phyloP scores from a whole-genome alignment of 2,888 invertebrate species.

The Drosophila affinis region DNA sequence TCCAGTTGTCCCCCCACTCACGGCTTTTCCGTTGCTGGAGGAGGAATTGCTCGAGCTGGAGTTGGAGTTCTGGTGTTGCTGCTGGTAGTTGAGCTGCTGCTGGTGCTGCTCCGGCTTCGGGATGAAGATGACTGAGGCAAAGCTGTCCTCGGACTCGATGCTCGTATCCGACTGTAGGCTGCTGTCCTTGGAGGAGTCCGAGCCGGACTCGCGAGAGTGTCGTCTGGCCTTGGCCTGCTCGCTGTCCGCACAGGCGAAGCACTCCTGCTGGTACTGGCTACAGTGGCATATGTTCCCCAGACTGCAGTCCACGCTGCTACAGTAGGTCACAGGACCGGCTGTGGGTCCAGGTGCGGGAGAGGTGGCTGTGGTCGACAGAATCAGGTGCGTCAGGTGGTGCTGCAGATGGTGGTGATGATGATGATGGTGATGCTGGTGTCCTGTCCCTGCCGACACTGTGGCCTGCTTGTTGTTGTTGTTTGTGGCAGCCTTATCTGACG shows the following conservation, averaged over 20 bases:
- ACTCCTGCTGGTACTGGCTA: constrained; percentile 77
- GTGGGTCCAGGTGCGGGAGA: constrained; percentile 49
- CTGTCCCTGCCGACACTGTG: neutral
- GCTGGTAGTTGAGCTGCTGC: constrained; percentile 81
- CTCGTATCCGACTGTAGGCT: constrained; percentile 97
- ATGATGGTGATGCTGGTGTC: constrained; percentile 60
- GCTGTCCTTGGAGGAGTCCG: constrained; percentile 94
- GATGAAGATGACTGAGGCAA: constrained; percentile 95
- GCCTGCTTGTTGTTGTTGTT: constrained; percentile 41
- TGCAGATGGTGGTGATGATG: constrained; percentile 62
- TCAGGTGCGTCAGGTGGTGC: constrained; percentile 50
- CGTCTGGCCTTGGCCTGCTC: constrained; percentile 86
- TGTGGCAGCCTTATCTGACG: constrained; percentile 18
- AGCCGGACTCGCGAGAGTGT: constrained; percentile 93
- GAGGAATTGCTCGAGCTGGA: constrained; percentile 82
- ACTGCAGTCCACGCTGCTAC: constrained; percentile 82
- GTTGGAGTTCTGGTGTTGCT: constrained; percentile 81
- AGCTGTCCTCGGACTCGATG: constrained; percentile 96
- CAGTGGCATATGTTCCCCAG: constrained; percentile 70
- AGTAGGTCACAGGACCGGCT: constrained; percentile 76
- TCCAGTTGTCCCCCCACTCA: constrained; percentile 36
- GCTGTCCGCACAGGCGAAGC: constrained; percentile 64
- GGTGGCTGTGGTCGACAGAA: constrained; percentile 39
- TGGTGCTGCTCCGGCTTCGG: constrained; percentile 89
- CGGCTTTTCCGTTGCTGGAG: constrained; percentile 77